phyloP scores from a whole-genome alignment of 2,797 vertebrate species.

The Telmatherina bonti region DNA sequence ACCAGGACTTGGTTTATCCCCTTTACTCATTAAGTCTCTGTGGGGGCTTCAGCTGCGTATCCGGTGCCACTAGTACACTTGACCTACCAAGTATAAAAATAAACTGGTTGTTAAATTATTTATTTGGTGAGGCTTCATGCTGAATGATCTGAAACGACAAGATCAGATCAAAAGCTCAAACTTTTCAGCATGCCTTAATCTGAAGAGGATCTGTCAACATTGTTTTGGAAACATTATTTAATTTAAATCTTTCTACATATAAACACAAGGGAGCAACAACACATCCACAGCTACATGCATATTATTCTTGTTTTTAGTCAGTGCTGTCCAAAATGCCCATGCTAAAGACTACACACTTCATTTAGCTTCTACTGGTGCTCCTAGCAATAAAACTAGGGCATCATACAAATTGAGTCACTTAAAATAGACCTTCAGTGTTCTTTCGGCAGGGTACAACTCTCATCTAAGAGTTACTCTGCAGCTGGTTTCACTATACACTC shows the following conservation, averaged over 20 bases:
- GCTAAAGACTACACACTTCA: too few relatives aligned
- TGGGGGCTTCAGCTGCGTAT: constrained; percentile 18
- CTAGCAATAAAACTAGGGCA: constrained; percentile 48
- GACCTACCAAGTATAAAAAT: constrained; percentile 44
- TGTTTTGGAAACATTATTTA: neutral
- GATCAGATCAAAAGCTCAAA: too few relatives aligned
- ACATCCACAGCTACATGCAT: neutral
- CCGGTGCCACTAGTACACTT: constrained; percentile 18
- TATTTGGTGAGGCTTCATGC: neutral
- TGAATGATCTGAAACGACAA: neutral
- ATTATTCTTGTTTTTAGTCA: too few relatives aligned
- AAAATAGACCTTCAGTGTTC: constrained; percentile 56
- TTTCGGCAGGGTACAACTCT: neutral
- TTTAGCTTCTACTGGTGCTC: neutral
- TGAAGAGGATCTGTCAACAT: neutral
- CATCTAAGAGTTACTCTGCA: constrained; percentile 6
- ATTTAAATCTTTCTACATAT: neutral
- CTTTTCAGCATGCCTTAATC: neutral
- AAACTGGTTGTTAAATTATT: constrained; percentile 23
- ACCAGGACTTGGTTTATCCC: constrained; percentile 21
- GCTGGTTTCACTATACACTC: neutral
- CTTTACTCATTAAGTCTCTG: constrained; percentile 45
- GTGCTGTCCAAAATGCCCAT: too few relatives aligned
- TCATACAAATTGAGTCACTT: constrained; percentile 25
- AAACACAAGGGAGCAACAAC: neutral